Evolutionary conservation across 2,888 invertebrate species (phyloP), one percentile per base, ranked within the genome.

Genomic region (Cephus pygmeus): DNA sequence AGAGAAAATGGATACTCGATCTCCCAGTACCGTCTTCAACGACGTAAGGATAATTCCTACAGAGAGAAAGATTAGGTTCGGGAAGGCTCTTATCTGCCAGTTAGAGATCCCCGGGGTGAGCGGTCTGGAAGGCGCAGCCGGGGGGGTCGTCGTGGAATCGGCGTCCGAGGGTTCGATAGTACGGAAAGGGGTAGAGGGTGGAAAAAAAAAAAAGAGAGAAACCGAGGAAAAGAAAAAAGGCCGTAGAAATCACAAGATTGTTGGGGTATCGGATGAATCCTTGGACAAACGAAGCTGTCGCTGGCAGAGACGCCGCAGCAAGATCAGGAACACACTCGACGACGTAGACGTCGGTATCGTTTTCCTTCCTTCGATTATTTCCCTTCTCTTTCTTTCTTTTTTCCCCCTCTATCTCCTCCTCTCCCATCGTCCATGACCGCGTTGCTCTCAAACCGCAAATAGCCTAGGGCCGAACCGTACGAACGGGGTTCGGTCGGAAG

Each of bases 291-390:
- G 83, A 75, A 78, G 76, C 81, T 84, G 84, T 81, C 81, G 79
- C 69, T 79, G 75, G 75, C 86, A 85, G 86, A 85, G 86, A 85
- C 82, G 80, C 80, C 69, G 69, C 33, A 71, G 69, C 85, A 77
- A 78, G 77, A 80, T 82, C 77, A 80, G 77, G 81, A 77, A 76
- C 79, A 77, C 76, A 75, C 76, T 73, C 79, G 76, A 75, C 35
- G 86, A 85, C 85, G 79, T 79, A 78, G 81, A 75, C 35, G 35
- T 35, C 35, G 35, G 34, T 34, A 79, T 77, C 81, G 81, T 81
- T 79, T 81, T 79, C 83, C 80, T 79, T 79, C 78, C 79, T 56
- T 56, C 56, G 56, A 56, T 56, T 56, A 56, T 56, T 56, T 56
- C 56, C 23, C 35, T 3, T 35, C 35, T 35, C 12, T 12, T 1